phyloP scores from a whole-genome alignment of 2,888 invertebrate species.

The Acanthosepion pharaonis region DNA sequence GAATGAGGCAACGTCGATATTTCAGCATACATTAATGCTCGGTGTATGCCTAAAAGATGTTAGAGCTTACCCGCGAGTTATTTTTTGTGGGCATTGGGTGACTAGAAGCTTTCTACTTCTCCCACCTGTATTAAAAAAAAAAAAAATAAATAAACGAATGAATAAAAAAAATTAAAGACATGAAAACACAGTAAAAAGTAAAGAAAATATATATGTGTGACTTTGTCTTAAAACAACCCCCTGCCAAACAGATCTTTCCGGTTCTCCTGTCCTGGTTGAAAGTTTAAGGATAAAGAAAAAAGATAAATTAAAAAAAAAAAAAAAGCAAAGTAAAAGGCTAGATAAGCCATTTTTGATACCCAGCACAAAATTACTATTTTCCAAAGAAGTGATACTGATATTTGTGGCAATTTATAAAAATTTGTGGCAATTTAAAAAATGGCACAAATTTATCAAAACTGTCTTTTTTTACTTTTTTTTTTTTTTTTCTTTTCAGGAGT shows the following conservation, averaged over 20 bases:
- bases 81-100: background rate
- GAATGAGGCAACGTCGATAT: conserved; percentile 40
- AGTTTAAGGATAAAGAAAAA: background rate
- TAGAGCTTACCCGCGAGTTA: background rate
- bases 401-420: no score
- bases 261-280: no score
- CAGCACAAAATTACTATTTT: no score
- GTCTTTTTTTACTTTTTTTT: no score
- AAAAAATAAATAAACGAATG: background rate
- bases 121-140: background rate
- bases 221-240: no score
- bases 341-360: no score
- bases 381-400: no score
- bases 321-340: no score
- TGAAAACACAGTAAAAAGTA: background rate
- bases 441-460: no score
- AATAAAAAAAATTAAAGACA: background rate
- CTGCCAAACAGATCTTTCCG: no score
- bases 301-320: conserved; percentile 23
- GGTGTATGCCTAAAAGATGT: background rate
- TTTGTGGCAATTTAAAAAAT: no score
- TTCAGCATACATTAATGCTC: conserved; percentile 7
- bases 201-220: background rate
- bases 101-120: background rate
- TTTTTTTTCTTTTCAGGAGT: no score